Evolutionary conservation across 2,797 vertebrate genomes (phyloP), one percentile per base, ranked within the genome.

Genomic region (Cuculus canorus): DNA sequence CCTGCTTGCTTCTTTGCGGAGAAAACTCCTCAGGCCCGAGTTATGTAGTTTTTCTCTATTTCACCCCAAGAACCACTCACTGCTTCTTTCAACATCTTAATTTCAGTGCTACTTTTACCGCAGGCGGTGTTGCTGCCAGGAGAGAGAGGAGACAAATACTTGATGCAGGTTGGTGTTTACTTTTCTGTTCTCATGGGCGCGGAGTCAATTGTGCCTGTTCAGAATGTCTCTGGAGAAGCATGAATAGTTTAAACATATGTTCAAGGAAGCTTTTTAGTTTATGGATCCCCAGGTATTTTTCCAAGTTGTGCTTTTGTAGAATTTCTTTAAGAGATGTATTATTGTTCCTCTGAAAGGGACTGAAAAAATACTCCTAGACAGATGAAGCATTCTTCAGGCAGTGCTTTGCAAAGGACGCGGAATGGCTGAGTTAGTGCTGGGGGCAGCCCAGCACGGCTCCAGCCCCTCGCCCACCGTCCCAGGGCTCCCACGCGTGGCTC

Each of bases 211-310:
- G 75, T 88, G 91, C 75, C 71, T 88, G 43, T 63, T 93, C 5
- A 32, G 65, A 92, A 35, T 4, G 84, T 82, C 81, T 87, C 22
- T 1, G 63, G 95, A 89, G 86, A 75, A 88, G 63, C 61, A 53
- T 11, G 30, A 93, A 93, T 93, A 43, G 86, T 72, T 96, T 88
- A 78, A 96, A 93, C 86, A 92, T 83, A 47, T 95, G 93, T 57
- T 93, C 56, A n/a, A 94, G 86, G 82, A 95, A 93, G 66, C 52
- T 64, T 79, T 89, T 45, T 33, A 56, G 59, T 90, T 96, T 88
- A 93, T 88, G 70, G 63, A 39, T 96, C 95, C 91, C 85, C 75
- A 86, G 88, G n/a, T 97, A 60, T 41, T 92, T 66, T 78, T 90
- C 69, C 72, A 63, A 45, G 59, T 73, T 50, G 32, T 92, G 43